Evolutionary conservation across 2,888 invertebrate genomes (phyloP).

Genomic region (Anthoptus insignis): DNA sequence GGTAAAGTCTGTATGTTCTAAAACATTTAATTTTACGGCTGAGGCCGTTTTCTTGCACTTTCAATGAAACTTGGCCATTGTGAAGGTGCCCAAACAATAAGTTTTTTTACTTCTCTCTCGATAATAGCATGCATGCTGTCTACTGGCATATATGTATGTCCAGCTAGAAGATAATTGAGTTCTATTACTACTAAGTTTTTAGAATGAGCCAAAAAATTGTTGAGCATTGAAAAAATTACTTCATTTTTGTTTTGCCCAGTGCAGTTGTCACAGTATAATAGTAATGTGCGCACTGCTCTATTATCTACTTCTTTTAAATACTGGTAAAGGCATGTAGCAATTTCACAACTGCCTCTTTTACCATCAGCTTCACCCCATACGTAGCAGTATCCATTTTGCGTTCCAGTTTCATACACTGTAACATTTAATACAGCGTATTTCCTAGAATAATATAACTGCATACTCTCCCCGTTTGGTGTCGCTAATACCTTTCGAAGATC

Average conservation of each 20-base stretch:
- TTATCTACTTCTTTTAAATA: neutral
- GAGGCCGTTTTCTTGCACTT: conserved; percentile 46
- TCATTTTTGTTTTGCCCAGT: neutral
- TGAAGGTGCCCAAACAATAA: conserved; percentile 51
- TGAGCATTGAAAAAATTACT: no score
- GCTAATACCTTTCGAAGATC: neutral
- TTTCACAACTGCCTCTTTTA: neutral
- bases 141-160: conserved; percentile 1
- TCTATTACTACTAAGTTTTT: neutral
- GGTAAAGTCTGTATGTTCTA: neutral
- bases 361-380: neutral
- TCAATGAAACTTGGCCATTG: conserved; percentile 49
- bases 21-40: neutral
- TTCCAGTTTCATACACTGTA: neutral
- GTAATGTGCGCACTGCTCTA: neutral
- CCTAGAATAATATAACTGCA: neutral
- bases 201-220: neutral
- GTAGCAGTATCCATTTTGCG: neutral
- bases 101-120: conserved; percentile 6
- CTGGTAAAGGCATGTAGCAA: neutral
- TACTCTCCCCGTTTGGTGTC: neutral
- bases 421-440: neutral
- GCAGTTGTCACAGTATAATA: neutral
- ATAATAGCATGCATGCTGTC: neutral
- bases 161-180: neutral